Evolutionary conservation across 2,113 vertebrate species (phyloP), one percentile per base, ranked within the genome.

Genomic region (Pelmatolapia mariae): DNA sequence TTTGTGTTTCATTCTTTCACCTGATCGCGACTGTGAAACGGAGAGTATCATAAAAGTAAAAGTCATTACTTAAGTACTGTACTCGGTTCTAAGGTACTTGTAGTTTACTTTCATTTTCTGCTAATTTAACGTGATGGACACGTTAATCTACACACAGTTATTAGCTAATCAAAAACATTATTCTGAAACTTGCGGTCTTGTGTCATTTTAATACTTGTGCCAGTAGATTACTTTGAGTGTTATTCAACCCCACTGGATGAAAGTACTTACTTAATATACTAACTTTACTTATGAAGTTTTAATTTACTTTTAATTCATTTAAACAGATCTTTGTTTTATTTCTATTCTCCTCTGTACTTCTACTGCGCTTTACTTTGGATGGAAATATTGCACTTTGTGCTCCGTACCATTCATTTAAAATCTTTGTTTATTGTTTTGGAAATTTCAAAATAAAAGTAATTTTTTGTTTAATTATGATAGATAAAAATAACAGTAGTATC

Each of bases 391-490:
- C 57, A 33, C 16, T 61, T 56, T 56, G 54, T 26, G 12, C 54
- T 56, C 0, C 2, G 2, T 57, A 26, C 54, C 0, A 15, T 61
- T 18, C 31, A 61, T 61, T 61, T 54, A 54, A 54, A 24, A 54
- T 54, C 53, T 54, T 12, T 54, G 10, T 54, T 12, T 54, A 54
- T 7, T 54, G 53, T 12, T 54, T 54, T 12, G 53, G n/a, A 54
- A 54, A 54, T 4, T 24, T 54, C n/a, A 54, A 54, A 54, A 54
- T 54, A 54, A 54, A 54, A 24, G 53, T 0, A 1, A 12, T 2
- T 6, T 7, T 56, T 56, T 24, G 6, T 19, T 12, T 11, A 19
- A 66, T 66, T 66, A 8, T n/a, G 4, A 53, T 19, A n/a, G 18
- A n/a, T 10, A n/a, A 10, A 53, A n/a, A 7, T 8, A 40, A 5